Evolutionary conservation across 2,113 vertebrate species (phyloP).

Genomic region (Pica pica): DNA sequence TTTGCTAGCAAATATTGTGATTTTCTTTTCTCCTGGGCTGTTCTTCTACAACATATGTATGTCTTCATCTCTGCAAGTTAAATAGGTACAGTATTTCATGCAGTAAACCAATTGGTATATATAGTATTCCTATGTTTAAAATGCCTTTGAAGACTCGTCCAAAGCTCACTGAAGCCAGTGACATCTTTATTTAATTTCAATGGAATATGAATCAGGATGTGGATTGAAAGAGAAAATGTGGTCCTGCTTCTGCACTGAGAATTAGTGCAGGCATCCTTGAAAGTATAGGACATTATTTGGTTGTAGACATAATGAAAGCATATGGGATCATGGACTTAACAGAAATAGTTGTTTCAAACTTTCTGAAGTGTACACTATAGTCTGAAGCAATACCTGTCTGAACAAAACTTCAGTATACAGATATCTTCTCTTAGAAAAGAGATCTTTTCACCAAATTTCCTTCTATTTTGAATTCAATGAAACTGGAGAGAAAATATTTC

Average conservation of each 20-base stretch:
- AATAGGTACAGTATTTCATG: background rate
- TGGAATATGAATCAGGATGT: background rate
- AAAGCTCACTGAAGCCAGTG: background rate
- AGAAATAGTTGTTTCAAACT: background rate
- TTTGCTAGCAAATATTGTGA: background rate
- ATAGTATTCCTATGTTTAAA: background rate
- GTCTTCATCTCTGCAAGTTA: background rate
- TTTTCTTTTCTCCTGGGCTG: background rate
- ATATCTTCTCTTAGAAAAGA: background rate
- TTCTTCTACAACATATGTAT: background rate
- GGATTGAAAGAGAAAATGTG: background rate
- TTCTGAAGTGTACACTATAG: background rate
- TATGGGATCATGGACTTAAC: background rate
- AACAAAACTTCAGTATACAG: background rate
- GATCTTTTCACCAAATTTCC: background rate
- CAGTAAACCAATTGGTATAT: background rate
- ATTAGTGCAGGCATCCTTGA: background rate
- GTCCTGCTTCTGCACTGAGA: background rate
- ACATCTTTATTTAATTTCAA: slow-evolving; percentile 34
- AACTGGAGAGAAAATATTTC: background rate
- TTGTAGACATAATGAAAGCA: background rate
- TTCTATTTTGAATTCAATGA: background rate
- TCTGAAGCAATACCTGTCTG: background rate
- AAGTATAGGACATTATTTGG: background rate
- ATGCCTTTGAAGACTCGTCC: background rate